Evolutionary conservation across 2,113 vertebrate genomes (phyloP).

Genomic region (Dicentrarchus labrax): DNA sequence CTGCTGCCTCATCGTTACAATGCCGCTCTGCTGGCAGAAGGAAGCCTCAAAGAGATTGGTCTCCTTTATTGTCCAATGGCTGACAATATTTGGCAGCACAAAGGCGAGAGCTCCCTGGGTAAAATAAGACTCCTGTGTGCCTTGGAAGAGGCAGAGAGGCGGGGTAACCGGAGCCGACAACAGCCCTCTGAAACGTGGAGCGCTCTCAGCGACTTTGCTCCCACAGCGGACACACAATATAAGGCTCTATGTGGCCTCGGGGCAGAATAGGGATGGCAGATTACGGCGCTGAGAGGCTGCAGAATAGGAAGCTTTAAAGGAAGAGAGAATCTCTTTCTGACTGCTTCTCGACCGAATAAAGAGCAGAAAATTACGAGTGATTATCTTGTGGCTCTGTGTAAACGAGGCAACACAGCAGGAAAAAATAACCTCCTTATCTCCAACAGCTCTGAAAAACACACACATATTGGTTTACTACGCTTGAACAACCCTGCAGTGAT

Average conservation of each 20-base stretch:
- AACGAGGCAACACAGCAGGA: slow-evolving; percentile 46
- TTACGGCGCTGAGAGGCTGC: slow-evolving; percentile 77
- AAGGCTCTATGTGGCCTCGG: slow-evolving; percentile 66
- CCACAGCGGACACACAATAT: slow-evolving; percentile 80
- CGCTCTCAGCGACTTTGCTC: slow-evolving; percentile 72
- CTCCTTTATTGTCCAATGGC: slow-evolving; percentile 46
- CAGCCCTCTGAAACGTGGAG: slow-evolving; percentile 65
- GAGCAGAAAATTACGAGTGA: slow-evolving; percentile 65
- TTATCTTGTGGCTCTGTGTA: slow-evolving; percentile 50
- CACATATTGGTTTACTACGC: neutral
- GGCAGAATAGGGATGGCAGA: slow-evolving; percentile 59
- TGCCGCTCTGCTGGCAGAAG: slow-evolving; percentile 25
- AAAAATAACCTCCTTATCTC: slow-evolving; percentile 40
- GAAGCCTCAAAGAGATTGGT: slow-evolving; percentile 47
- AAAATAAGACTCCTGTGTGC: slow-evolving; percentile 76
- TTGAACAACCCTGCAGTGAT: neutral
- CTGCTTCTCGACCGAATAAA: slow-evolving; percentile 49
- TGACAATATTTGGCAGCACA: slow-evolving; percentile 70
- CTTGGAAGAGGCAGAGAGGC: slow-evolving; percentile 67
- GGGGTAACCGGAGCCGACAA: slow-evolving; percentile 64
- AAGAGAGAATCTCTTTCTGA: slow-evolving; percentile 60
- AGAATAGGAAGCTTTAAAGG: slow-evolving; percentile 69
- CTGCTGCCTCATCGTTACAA: slow-evolving; percentile 2
- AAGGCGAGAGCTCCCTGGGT: slow-evolving; percentile 57
- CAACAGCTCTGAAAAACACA: slow-evolving; percentile 28